Evolutionary conservation across 1,140 invertebrate species (phyloP).

Genomic region (Leptopilina boulardi): DNA sequence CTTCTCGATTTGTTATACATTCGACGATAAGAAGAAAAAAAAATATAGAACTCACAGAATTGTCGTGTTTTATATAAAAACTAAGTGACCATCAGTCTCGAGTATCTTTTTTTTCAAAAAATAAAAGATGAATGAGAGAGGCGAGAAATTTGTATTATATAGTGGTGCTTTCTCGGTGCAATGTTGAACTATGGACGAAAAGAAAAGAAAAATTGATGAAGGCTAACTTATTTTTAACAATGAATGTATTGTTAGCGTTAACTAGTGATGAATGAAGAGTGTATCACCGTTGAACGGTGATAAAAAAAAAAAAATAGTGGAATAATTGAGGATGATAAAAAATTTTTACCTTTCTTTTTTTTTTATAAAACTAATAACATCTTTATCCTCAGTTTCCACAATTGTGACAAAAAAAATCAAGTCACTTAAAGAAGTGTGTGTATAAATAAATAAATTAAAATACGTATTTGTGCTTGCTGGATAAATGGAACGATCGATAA

Average conservation of each 20-base stretch:
- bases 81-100: conserved; percentile 24
- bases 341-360: too few species aligned
- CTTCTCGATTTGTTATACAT: conserved; percentile 29
- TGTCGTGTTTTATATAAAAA: neutral
- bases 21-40: too few species aligned
- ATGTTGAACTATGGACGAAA: conserved; percentile 43
- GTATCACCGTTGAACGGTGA: conserved; percentile 15
- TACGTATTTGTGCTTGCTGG: conserved; percentile 68
- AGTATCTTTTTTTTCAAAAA: neutral
- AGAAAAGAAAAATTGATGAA: conserved; percentile 18
- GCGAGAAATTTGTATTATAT: conserved; percentile 59
- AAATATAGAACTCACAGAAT: too few species aligned
- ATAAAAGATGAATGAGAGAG: neutral
- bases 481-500: conserved; percentile 60
- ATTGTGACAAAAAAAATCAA: neutral
- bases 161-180: conserved; percentile 65
- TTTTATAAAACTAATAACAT: too few species aligned
- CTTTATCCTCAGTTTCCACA: neutral
- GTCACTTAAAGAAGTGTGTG: neutral
- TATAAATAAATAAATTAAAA: conserved; percentile 10
- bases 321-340: too few species aligned
- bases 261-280: conserved; percentile 25
- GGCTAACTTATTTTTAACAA: conserved; percentile 64
- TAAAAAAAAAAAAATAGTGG: too few species aligned
- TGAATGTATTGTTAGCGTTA: conserved; percentile 59